A percentile compares a stretch with the other conserved stretches of the same genome.
Evolutionary conservation across 2,797 vertebrate genomes (phyloP).

Genomic region (Remorina albescens): DNA sequence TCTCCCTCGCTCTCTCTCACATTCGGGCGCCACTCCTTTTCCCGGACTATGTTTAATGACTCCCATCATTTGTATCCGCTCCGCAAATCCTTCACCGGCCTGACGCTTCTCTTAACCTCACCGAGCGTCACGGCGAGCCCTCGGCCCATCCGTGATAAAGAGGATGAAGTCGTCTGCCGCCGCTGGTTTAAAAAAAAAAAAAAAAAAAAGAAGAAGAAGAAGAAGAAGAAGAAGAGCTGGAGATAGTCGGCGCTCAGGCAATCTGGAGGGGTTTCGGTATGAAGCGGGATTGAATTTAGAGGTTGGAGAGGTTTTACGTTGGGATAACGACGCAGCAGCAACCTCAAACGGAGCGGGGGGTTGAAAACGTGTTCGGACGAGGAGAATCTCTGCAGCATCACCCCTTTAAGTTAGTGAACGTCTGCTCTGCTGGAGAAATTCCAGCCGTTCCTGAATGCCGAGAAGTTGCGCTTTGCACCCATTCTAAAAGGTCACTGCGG

Average conservation of each 20-base stretch:
- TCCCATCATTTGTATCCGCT: slow-evolving; percentile 38
- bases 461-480: no score
- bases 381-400: no score
- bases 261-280: slow-evolving; percentile 29
- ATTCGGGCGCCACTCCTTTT: not conserved
- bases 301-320: slow-evolving; percentile 27
- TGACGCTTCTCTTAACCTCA: slow-evolving; percentile 35
- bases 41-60: slow-evolving; percentile 22
- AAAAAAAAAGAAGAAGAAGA: no score
- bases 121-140: not conserved
- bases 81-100: slow-evolving; percentile 34
- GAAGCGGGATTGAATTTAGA: slow-evolving; percentile 48
- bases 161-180: slow-evolving; percentile 17
- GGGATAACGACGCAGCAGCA: slow-evolving; percentile 24
- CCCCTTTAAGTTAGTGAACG: no score
- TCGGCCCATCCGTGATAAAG: slow-evolving; percentile 22
- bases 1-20: slow-evolving; percentile 11
- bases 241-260: slow-evolving; percentile 26
- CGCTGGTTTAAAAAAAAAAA: no score
- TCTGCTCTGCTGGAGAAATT: no score
- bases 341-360: not conserved
- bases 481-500: no score
- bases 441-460: no score
- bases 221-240: no score
- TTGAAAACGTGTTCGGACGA: slow-evolving; percentile 34